Percentiles rank a stretch among this genome's conserved stretches.
Evolutionary conservation across 2,113 vertebrate genomes (phyloP).

Genomic region (Gopherus flavomarginatus): DNA sequence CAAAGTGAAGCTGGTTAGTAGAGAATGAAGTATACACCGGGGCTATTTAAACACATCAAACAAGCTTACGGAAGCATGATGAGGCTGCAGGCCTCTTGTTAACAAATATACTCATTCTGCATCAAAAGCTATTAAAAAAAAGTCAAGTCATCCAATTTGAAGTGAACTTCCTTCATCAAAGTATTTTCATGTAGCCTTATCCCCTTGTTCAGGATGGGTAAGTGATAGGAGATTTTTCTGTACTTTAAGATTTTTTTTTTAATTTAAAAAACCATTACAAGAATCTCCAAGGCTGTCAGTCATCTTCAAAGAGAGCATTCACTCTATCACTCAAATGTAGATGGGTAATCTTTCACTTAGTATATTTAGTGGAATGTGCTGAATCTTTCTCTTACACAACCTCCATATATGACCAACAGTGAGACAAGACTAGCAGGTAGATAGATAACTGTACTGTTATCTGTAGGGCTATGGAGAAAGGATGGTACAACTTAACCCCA

Average conservation of each 20-base stretch:
- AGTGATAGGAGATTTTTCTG: not conserved
- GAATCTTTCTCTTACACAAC: not conserved
- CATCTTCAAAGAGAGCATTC: constrained; percentile 6
- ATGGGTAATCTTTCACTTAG: not conserved
- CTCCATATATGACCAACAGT: not conserved
- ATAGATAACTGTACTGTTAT: not conserved
- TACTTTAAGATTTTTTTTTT: not conserved
- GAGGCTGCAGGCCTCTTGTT: not conserved
- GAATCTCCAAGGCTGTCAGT: not conserved
- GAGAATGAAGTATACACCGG: not conserved
- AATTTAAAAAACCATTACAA: not conserved
- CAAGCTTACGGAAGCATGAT: not conserved
- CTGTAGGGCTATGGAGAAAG: not conserved
- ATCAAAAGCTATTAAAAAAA: not conserved
- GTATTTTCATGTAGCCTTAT: not conserved
- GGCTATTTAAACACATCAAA: not conserved
- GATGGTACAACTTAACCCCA: not conserved
- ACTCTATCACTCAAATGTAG: not conserved
- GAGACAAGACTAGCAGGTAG: not conserved
- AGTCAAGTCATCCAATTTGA: not conserved
- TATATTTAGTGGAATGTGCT: not conserved
- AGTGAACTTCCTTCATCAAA: not conserved
- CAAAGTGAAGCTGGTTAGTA: not conserved
- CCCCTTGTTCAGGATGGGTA: not conserved
- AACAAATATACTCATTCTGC: not conserved